These are phyloP conservation scores for Ciconia maguari DNA, from an alignment of 2,113 vertebrate species.

Conservation along the genomic window DNA sequence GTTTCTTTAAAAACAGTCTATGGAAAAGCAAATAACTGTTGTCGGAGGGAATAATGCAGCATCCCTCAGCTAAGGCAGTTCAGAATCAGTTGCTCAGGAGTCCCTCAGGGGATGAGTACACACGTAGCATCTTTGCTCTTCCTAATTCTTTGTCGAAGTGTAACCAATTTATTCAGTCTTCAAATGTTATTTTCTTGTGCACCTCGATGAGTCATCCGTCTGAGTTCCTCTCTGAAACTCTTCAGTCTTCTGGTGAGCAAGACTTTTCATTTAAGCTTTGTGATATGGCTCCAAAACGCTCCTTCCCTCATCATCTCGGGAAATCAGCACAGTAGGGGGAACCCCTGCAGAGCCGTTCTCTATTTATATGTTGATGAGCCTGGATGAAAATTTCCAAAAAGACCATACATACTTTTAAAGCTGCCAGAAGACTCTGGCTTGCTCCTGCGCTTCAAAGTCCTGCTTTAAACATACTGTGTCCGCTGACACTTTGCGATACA, in stretches of 20 bases:
- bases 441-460: neutral
- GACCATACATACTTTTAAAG: neutral
- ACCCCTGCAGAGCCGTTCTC: neutral
- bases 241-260: neutral
- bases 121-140: neutral
- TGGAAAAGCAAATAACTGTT: neutral
- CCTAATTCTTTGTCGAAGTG: neutral
- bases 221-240: neutral
- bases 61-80: neutral
- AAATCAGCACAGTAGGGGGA: neutral
- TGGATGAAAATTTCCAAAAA: neutral
- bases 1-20: neutral
- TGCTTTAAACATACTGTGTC: neutral
- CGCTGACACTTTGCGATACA: accelerated
- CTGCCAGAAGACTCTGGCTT: neutral
- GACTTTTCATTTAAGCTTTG: neutral
- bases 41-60: neutral
- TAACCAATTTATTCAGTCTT: neutral
- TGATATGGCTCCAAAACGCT: accelerated
- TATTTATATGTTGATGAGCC: neutral
- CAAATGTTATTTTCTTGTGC: neutral
- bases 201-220: neutral
- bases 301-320: neutral
- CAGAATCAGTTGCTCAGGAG: neutral
- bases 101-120: neutral